Base-by-base conservation (phyloP, 2,888 invertebrate species). In the Lycaena phlaeas region DNA sequence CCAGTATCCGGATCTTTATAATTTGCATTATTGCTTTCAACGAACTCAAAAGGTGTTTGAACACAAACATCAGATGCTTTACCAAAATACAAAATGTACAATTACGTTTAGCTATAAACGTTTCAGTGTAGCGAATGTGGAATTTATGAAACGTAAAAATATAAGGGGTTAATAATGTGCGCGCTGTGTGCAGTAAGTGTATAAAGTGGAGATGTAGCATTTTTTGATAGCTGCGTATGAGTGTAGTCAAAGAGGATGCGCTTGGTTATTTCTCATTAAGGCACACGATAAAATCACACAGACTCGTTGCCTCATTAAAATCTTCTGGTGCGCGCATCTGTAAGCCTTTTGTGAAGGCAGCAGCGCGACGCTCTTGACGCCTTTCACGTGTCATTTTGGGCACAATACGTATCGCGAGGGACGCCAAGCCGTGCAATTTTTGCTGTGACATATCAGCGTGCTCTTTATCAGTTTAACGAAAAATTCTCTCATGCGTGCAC, bases 241-340 rank as follows among this genome's bases (percentile, higher is more conserved):
- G 66, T 64, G 66, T 68, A 72, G 69, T 73, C 73, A 79, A 78
- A 81, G 75, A 73, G 76, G 75, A 79, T 71, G 78, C 73, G 79
- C 78, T 76, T 75, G 79, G 81, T 84, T 82, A 82, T 81, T 82
- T 81, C 77, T 84, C 81, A 82, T 82, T 81, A 81, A 64, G 60
- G 75, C 74, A 75, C 71, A 75, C 79, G 78, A 84, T 81, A 79
- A 81, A 84, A 82, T 82, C 81, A 77, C 77, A 79, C 76, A 79
- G 77, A 78, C 73, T 81, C 75, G 82, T 81, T 78, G 79, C 82
- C 82, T 84, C 84, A 84, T 84, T 84, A 84, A 84, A 84, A 84
- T 82, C 78, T 84, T 84, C 82, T 82, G 84, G 81, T 77, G 70
- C 71, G 69, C 81, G 82, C 77, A 76, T 79, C 79, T 78, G 79